Conservation (phyloP, 2,888 invertebrate species). For the Latrodectus hesperus region DNA sequence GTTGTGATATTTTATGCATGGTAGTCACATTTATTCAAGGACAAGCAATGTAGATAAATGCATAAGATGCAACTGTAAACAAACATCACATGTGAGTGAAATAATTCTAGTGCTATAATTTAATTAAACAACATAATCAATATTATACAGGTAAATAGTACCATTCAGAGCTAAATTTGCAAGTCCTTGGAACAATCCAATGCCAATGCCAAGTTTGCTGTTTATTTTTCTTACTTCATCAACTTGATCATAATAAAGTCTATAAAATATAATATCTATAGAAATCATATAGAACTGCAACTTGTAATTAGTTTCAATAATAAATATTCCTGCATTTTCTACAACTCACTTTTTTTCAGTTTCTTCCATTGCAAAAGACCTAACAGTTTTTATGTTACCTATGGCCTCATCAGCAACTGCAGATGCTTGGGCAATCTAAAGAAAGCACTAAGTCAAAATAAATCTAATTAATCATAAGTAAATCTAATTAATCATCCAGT, state of each 20-base stretch:
- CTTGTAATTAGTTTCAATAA: not conserved
- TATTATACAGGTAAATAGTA: conserved; percentile 64
- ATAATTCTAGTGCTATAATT: too few relatives aligned
- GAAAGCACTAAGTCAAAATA: not conserved
- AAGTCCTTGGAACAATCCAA: conserved; percentile 86
- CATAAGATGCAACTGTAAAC: too few relatives aligned
- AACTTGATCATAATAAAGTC: conserved; percentile 81
- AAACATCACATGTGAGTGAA: too few relatives aligned
- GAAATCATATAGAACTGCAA: not conserved
- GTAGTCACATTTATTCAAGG: too few relatives aligned
- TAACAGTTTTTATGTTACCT: conserved; percentile 92
- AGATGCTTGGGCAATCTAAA: conserved; percentile 87
- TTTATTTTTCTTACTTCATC: conserved; percentile 83
- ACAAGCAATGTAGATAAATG: too few relatives aligned
- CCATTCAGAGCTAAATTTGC: conserved; percentile 78
- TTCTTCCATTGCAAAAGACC: conserved; percentile 94
- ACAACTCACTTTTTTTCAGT: conserved; percentile 80
- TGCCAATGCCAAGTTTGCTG: conserved; percentile 88
- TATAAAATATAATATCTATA: conserved; percentile 68
- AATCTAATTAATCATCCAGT: too few relatives aligned
- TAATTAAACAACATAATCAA: too few relatives aligned
- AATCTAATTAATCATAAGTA: too few relatives aligned
- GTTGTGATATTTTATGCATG: too few relatives aligned
- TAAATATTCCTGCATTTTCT: too few relatives aligned
- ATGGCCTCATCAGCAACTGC: conserved; percentile 94